Evolutionary conservation across 2,797 vertebrate genomes (phyloP).

Genomic region (Paramormyrops hopkinsi): DNA sequence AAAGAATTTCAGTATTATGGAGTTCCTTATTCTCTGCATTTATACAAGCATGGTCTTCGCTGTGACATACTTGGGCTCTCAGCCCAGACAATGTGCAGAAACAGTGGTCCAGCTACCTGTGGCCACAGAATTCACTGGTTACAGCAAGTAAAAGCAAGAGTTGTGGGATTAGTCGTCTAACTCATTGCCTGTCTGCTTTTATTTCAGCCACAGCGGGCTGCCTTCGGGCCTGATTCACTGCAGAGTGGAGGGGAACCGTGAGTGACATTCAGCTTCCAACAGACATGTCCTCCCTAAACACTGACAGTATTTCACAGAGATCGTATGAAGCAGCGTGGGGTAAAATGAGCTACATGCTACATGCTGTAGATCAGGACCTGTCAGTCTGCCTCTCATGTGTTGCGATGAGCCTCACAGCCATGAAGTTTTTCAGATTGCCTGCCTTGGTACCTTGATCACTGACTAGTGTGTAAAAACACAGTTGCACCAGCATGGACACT

Average conservation of each 20-base stretch:
- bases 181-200: conserved; percentile 30
- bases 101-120: background rate
- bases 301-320: background rate
- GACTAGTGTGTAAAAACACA: background rate
- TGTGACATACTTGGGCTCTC: background rate
- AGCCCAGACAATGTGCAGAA: background rate
- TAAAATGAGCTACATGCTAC: background rate
- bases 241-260: conserved; percentile 76
- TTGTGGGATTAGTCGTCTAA: conserved; percentile 25
- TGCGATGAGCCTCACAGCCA: background rate
- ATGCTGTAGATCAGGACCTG: background rate
- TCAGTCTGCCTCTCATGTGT: background rate
- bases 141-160: background rate
- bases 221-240: conserved; percentile 68
- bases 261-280: conserved; percentile 53
- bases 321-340: background rate
- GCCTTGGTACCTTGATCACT: background rate
- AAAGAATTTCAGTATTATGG: background rate
- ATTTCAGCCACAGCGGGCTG: conserved; percentile 58
- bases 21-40: background rate
- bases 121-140: background rate
- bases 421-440: background rate
- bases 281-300: background rate
- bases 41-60: background rate
- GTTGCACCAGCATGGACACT: background rate